phyloP scores from a whole-genome alignment of 2,113 vertebrate species.

The Campylorhamphus procurvoides region DNA sequence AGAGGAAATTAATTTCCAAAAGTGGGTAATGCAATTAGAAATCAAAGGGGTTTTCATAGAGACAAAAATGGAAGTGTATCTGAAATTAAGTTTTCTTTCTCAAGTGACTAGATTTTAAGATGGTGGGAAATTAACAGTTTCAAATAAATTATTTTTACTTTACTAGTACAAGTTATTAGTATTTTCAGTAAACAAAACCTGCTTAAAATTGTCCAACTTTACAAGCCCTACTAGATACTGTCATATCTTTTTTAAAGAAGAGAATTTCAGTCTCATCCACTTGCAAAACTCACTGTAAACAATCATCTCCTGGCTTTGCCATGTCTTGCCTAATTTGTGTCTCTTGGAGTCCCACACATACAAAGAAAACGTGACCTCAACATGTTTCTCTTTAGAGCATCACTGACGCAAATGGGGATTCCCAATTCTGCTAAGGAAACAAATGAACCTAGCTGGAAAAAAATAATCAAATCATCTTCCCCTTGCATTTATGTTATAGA shows the following conservation, averaged over 20 bases:
- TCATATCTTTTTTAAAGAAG: neutral
- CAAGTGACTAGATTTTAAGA: neutral
- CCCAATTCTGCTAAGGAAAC: neutral
- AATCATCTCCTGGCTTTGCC: neutral
- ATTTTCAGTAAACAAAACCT: neutral
- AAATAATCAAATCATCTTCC: neutral
- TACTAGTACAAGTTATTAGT: neutral
- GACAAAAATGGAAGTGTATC: neutral
- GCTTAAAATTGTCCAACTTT: neutral
- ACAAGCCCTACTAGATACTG: too few species aligned
- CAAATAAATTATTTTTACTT: neutral
- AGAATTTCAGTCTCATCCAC: neutral
- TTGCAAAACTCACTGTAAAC: neutral
- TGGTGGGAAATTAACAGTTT: neutral
- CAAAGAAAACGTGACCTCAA: neutral
- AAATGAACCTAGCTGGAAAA: neutral
- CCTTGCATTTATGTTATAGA: neutral
- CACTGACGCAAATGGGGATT: neutral
- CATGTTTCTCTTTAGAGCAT: neutral
- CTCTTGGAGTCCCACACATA: neutral
- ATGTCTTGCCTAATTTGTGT: neutral
- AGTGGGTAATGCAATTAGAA: neutral
- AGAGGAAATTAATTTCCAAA: neutral
- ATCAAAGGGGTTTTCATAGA: neutral
- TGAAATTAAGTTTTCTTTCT: neutral